Conservation (phyloP, 2,888 invertebrate species). For the Ichneumoninae sp. region DNA sequence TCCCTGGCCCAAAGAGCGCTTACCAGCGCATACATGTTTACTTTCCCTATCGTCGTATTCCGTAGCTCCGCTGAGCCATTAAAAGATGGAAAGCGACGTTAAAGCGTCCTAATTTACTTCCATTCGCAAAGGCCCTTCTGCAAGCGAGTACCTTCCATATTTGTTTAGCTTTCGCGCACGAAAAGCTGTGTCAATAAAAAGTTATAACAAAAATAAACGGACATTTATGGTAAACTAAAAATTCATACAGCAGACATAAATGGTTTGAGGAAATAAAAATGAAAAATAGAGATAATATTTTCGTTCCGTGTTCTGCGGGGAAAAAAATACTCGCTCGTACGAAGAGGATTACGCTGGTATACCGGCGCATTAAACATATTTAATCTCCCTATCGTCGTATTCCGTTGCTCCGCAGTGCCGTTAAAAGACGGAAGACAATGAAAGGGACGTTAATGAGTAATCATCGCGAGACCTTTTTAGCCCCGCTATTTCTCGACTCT, state of each 20-base stretch:
- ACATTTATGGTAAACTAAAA: neutral
- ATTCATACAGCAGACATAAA: neutral
- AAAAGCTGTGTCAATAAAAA: too few species aligned
- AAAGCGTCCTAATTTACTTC: too few species aligned
- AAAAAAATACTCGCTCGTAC: neutral
- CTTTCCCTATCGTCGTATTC: too few species aligned
- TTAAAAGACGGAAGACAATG: slow-evolving; percentile 32
- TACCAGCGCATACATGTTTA: too few species aligned
- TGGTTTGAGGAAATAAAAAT: neutral
- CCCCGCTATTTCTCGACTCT: slow-evolving; percentile 9
- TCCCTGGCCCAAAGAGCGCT: too few species aligned
- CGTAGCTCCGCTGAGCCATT: too few species aligned
- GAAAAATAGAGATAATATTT: neutral
- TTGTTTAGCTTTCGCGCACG: too few species aligned
- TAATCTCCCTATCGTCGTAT: slow-evolving; percentile 18
- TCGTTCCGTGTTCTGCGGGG: neutral
- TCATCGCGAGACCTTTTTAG: slow-evolving; percentile 28
- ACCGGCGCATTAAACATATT: neutral
- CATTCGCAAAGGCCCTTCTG: too few species aligned
- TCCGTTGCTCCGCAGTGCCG: neutral
- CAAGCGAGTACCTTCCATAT: too few species aligned
- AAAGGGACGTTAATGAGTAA: slow-evolving; percentile 48
- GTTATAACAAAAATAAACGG: neutral
- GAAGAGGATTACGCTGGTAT: neutral
- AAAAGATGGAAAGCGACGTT: too few species aligned